Base-by-base conservation (phyloP, 2,113 vertebrate species). In the Deroptyus accipitrinus region DNA sequence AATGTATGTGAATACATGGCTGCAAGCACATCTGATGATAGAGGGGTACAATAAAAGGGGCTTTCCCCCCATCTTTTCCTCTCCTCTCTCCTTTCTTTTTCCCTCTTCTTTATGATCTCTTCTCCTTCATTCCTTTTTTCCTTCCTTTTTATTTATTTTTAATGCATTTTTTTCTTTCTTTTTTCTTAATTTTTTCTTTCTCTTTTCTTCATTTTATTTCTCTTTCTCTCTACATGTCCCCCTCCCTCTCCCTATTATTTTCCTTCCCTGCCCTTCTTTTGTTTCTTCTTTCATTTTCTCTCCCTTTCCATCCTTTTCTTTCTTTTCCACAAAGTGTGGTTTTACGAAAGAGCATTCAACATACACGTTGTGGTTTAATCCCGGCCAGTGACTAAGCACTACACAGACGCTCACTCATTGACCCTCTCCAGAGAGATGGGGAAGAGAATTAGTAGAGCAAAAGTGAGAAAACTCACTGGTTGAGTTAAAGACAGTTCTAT, bases 11-110 rank as follows among this genome's bases (percentile, higher is more conserved):
- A 81, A 69, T 25, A 57, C 5, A 75, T 9, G 27, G 15, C 19
- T 76, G 30, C 14, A 79, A 59, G 25, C 5, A 8, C 14, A 76
- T 30, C 20, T 72, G 31, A 11, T 44, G 16, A 39, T 42, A 92
- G 11, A 61, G 13, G 5, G 49, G 8, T 35, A 63, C 4, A 31
- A 7, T 64, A 55, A 64, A 76, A 64, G 5, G 3, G 6, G 3
- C 1, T 67, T 24, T 3, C 13, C 57, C 4, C 4, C 8, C 33
- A 11, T 35, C 27, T 57, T 13, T 23, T 39, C 16, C 41, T 3
- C 1, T 22, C 41, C 6, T 11, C 5, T 25, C 20, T 41, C 7
- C 5, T 14, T 30, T 25, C 7, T 1, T 8, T 2, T 0, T 10
- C 35, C 16, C 13, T 14, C 8, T 31, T 25, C 49, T 24, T 20